Evolutionary conservation across 2,113 vertebrate species (phyloP), one percentile per base, ranked within the genome.

Genomic region (Elachura formosa): DNA sequence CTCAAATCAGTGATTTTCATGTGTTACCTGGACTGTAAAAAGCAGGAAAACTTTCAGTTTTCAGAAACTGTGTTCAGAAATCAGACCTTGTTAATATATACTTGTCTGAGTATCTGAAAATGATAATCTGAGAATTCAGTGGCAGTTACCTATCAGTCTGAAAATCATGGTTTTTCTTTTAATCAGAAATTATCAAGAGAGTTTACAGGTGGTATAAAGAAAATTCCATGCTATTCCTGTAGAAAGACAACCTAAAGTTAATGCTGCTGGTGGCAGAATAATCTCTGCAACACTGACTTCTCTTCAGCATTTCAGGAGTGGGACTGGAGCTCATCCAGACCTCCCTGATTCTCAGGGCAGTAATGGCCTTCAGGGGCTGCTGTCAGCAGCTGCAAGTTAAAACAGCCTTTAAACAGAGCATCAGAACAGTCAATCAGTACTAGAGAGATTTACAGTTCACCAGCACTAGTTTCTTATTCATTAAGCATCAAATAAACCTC

Each of bases 391-490:
- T 93, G 79, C 75, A 63, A 67, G 68, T 88, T 94, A 93, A 80
- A 64, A 23, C 48, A 88, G 67, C 87, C 82, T 81, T 95, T 90
- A 90, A 95, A 83, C 72, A 64, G 52, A 89, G 87, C 68, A 54
- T 69, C 58, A 63, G 82, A 66, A 84, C 66, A 92, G 69, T 75
- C 86, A 87, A 7, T 29, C 71, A 80, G 82, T 28, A 51, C 89
- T 87, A 76, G 45, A 78, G 95, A 96, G 94, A 86, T 92, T 93
- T 84, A 77, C 79, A 85, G 68, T 67, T 95, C 94, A 95, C 85
- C 85, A 90, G 93, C 85, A 91, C 82, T 96, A 88, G 85, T 94
- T 95, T 94, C 90, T 97, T 96, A 96, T 95, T 96, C 94, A 96
- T 92, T 96, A 93, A 95, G 93, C 81, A 84, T 95, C 93, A 95